Evolutionary conservation across 2,797 vertebrate species (phyloP), one percentile per base, ranked within the genome.

Genomic region (Ctenosaura bakeri): DNA sequence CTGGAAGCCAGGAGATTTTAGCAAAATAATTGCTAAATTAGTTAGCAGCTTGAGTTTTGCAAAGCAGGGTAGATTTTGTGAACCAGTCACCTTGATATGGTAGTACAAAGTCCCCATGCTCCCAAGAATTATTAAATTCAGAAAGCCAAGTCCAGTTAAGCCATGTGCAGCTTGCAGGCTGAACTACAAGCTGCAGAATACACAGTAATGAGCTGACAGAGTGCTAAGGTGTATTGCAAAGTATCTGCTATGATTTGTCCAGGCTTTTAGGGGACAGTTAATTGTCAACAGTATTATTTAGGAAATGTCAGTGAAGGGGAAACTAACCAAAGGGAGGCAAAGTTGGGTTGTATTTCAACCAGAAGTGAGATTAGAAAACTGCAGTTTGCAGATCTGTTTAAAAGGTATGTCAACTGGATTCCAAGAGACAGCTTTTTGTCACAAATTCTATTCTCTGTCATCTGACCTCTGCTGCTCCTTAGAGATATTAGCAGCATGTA

Each of bases 401-500:
- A 89, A 89, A 24, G 62, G 24, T n/a, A 0, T 62, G 56, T 79
- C 78, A 18, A 1, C 76, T 88, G 80, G 73, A 79, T 38, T 0
- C 0, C 9, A 89, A 22, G 29, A 85, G 59, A 86, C 89, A 80
- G 59, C 86, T 91, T 89, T 74, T 18, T 6, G 35, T 86, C 1
- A 35, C 46, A 69, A 89, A 32, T 85, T 35, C 32, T 35, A 22
- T 66, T 76, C 22, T 14, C 50, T 0, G 0, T 79, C 69, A 29
- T 82, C 2, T 87, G 91, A 86, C 7, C 59, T 4, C 73, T 52
- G 7, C 29, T 77, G 6, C 12, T 59, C 4, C 59, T 0, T 82
- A 88, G n/a, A 24, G 77, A 77, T 87, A 24, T 87, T 56, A 59
- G 16, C 16, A 84, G 50, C 38, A 88, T 91, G 93, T 38, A 38